Conservation (phyloP, 1,140 invertebrate species). For the Augochlora pura region DNA sequence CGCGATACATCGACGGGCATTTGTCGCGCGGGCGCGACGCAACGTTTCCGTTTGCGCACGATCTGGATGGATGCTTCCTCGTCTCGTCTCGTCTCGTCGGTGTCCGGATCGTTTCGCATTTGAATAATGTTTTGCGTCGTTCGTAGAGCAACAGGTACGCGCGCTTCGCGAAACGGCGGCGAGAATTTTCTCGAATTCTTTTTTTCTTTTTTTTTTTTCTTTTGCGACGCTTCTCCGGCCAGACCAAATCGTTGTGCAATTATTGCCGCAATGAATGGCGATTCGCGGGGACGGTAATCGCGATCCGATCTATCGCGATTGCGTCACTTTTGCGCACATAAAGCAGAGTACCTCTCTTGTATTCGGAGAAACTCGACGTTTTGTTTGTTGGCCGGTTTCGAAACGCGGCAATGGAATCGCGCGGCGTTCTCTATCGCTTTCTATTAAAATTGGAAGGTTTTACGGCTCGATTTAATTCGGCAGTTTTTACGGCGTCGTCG, state of each 20-base stretch:
- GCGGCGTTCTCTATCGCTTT: too few relatives aligned
- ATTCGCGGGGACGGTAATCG: not conserved
- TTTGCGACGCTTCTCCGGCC: not conserved
- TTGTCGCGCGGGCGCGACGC: not conserved
- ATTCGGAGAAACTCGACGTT: too few relatives aligned
- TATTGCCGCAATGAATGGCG: constrained; percentile 6
- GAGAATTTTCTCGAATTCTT: not conserved
- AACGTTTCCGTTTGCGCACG: constrained; percentile 34
- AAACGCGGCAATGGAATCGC: too few relatives aligned
- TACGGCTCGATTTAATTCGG: too few relatives aligned
- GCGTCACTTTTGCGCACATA: not conserved
- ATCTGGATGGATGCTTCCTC: constrained; percentile 34
- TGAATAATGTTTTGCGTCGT: constrained; percentile 53
- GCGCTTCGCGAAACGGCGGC: too few relatives aligned
- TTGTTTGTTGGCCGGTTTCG: too few relatives aligned
- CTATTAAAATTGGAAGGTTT: too few relatives aligned
- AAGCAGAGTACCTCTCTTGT: not conserved
- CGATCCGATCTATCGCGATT: constrained; percentile 1
- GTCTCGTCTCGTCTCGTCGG: too few relatives aligned
- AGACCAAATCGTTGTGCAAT: not conserved
- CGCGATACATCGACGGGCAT: not conserved
- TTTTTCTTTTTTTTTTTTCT: too few relatives aligned
- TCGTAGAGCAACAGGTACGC: too few relatives aligned
- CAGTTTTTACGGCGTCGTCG: too few relatives aligned
- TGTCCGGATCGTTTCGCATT: constrained; percentile 53